These are phyloP conservation scores for Miichthys miiuy DNA, from an alignment of 2,797 vertebrate genomes.

Conservation along the genomic window DNA sequence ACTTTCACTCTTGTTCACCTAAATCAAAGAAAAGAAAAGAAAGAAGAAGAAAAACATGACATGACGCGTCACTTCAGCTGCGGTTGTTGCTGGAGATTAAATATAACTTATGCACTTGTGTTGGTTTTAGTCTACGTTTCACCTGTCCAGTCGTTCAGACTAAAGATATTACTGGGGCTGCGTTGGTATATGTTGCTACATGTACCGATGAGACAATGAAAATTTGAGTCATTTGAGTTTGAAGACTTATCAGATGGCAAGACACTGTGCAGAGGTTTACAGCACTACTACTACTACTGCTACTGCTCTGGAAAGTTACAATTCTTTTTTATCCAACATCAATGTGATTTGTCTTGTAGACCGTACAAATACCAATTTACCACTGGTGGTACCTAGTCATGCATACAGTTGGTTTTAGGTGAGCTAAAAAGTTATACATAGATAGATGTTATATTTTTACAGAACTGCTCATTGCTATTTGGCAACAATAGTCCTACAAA, in stretches of 20 bases:
- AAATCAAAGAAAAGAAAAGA: not conserved
- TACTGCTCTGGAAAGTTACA: not conserved
- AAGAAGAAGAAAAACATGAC: not conserved
- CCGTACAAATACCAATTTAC: not conserved
- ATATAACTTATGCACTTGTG: not conserved
- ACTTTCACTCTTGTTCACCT: conserved; percentile 1
- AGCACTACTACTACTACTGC: too few relatives aligned
- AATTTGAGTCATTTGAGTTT: too few relatives aligned
- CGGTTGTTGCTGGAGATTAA: not conserved
- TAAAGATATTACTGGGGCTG: not conserved
- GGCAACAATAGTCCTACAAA: not conserved
- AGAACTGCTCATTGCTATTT: not conserved
- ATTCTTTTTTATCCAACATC: not conserved
- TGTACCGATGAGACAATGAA: not conserved
- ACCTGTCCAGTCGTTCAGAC: not conserved
- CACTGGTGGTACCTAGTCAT: not conserved
- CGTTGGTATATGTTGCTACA: not conserved
- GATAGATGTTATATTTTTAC: not conserved
- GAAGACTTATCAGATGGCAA: not conserved
- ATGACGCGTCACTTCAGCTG: not conserved
- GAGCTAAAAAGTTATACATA: not conserved
- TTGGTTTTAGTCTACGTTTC: not conserved
- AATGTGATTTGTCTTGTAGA: not conserved
- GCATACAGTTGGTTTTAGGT: too few relatives aligned
- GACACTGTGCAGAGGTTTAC: not conserved